These are phyloP conservation scores for Cryptops parisi DNA, from an alignment of 2,888 invertebrate genomes.

Conservation along the genomic window DNA sequence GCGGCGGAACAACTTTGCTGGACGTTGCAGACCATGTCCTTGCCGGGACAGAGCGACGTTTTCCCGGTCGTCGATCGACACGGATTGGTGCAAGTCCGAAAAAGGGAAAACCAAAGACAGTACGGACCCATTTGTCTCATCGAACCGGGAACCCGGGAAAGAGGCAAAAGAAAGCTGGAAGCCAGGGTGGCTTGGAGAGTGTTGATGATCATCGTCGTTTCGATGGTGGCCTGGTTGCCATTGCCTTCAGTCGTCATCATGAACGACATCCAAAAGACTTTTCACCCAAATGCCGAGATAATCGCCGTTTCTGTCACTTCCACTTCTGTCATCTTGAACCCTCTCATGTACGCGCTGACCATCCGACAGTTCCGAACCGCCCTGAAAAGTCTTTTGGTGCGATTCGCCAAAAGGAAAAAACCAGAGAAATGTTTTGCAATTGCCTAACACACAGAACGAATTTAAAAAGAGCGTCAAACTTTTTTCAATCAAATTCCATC, in stretches of 20 bases:
- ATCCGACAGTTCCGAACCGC: slow-evolving; percentile 16
- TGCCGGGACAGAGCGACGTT: background rate
- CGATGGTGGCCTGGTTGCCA: background rate
- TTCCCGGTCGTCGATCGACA: background rate
- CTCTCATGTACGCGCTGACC: slow-evolving; percentile 15
- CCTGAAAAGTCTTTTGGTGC: background rate
- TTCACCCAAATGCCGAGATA: background rate
- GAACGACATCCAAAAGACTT: background rate
- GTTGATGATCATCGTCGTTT: background rate
- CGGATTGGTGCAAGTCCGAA: background rate
- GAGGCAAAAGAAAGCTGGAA: background rate
- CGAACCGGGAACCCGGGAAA: background rate
- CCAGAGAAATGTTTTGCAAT: too few relatives aligned
- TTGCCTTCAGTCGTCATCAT: background rate
- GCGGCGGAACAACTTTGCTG: background rate
- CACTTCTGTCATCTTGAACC: slow-evolving; percentile 13
- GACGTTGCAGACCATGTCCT: background rate
- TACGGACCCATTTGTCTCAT: background rate
- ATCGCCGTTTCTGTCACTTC: background rate
- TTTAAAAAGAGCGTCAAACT: too few relatives aligned
- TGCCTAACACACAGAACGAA: too few relatives aligned
- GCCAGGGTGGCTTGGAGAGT: background rate
- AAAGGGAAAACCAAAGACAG: background rate
- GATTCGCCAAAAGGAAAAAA: background rate
- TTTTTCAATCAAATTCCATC: too few relatives aligned